Conservation (phyloP, 2,113 vertebrate species). For the Scatophagus argus region DNA sequence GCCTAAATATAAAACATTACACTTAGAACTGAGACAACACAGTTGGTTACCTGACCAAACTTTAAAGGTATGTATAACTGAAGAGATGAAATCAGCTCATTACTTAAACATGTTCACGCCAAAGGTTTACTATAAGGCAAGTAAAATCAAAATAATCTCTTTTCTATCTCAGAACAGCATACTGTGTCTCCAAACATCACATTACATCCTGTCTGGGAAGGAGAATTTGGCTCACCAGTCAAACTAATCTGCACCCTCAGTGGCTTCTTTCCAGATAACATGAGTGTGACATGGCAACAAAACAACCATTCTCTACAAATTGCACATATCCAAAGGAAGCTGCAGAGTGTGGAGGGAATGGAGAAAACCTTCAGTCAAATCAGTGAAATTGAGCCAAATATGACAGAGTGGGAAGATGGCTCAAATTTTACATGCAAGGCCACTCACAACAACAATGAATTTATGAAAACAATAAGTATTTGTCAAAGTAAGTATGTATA, state of each 20-base stretch:
- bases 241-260: constrained; percentile 73
- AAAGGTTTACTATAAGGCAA: neutral
- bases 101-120: rapidly evolving
- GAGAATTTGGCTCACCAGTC: constrained; percentile 22
- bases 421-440: constrained; percentile 62
- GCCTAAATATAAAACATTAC: constrained; percentile 18
- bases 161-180: constrained; percentile 34
- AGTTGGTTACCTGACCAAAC: neutral
- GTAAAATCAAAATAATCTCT: constrained; percentile 13
- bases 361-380: constrained; percentile 39
- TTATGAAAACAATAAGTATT: constrained; percentile 26
- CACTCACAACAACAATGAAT: rapidly evolving
- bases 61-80: constrained; percentile 62
- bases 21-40: constrained; percentile 18
- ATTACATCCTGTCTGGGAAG: constrained; percentile 57
- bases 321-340: rapidly evolving
- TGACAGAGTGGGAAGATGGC: constrained; percentile 34
- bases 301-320: rapidly evolving
- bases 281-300: constrained; percentile 55
- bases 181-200: constrained; percentile 55
- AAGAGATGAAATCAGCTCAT: neutral
- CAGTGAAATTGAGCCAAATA: constrained; percentile 61
- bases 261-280: constrained; percentile 44
- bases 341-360: neutral
- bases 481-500: constrained; percentile 73